Base-by-base conservation (phyloP, 1,140 invertebrate species). In the Drosophila rufa region DNA sequence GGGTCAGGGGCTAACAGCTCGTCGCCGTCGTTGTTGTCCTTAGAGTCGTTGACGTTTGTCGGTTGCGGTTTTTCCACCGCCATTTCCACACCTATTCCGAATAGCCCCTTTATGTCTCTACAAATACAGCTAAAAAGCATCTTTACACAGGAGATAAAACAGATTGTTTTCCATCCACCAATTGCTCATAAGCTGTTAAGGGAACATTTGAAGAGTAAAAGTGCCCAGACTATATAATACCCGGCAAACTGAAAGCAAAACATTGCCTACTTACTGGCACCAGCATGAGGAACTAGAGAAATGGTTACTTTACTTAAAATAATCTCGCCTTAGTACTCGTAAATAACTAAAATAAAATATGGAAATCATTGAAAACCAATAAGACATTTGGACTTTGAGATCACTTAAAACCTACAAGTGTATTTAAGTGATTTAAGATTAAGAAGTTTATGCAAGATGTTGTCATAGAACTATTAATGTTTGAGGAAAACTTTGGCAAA, bases 1-100 rank as follows among this genome's bases (percentile, higher is more conserved):
- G 81, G 84, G 84, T 89, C 84, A 89, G 84, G 84, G 84, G 79
- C 78, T 66, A 73, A 74, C 53, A 79, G 57, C 75, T 79, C 81
- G 79, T 48, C 51, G 60, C 50, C 46, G 75, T 64, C 46, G 74
- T 70, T 61, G 65, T 79, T 68, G 61, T 79, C 70, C 64, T 75
- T 67, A 65, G 62, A 69, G 61, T 79, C 67, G 66, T 80, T 78
- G 80, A 82, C 80, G 75, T 79, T 81, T 82, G 61, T 75, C 77
- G 64, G 55, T 67, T 58, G 68, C 58, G 73, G 55, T 75, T 73
- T 70, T 70, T 56, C 45, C 68, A 53, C 50, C 67, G 69, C 46
- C 55, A 19, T 38, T 59, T 33, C 69, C 67, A 40, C 53, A 65
- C 62, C 58, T 65, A 65, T 65, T 62, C 19, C 19, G 12, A 65